phyloP scores from a whole-genome alignment of 53 echinoderm and acorn worm species.

The Pentamera pediparva region DNA sequence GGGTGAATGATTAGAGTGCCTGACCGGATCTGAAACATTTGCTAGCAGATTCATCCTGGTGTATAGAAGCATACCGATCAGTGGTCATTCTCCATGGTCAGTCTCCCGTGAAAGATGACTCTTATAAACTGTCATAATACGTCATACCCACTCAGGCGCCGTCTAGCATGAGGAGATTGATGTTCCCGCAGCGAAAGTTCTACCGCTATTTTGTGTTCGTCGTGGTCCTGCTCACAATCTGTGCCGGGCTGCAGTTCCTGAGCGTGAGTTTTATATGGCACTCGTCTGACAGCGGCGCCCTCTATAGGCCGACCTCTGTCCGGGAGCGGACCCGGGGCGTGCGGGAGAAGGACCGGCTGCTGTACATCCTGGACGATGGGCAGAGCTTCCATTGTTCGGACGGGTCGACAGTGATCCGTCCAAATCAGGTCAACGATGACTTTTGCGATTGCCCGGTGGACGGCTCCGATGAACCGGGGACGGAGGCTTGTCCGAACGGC shows the following conservation, averaged over 20 bases:
- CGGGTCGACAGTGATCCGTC: constrained; percentile 39
- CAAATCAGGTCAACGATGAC: constrained; percentile 69
- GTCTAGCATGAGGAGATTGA: constrained; percentile 33
- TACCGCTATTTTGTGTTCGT: constrained; percentile 15
- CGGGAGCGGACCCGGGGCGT: constrained; percentile 42
- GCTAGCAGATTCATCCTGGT: too few relatives aligned
- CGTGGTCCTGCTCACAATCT: constrained; percentile 12
- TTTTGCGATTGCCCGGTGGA: constrained; percentile 76
- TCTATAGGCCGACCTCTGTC: not conserved
- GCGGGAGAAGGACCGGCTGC: constrained; percentile 35
- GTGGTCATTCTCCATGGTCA: too few relatives aligned
- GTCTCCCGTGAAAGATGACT: too few relatives aligned
- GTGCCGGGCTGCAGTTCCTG: constrained; percentile 11
- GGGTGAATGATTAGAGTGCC: too few relatives aligned
- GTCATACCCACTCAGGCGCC: too few relatives aligned
- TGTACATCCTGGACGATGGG: constrained; percentile 48
- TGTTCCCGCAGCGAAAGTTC: constrained; percentile 20
- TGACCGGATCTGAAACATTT: too few relatives aligned
- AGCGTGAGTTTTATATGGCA: not conserved
- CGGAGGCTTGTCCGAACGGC: constrained; percentile 83
- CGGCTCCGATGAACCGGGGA: constrained; percentile 91
- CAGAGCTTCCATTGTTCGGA: constrained; percentile 61
- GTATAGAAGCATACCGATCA: too few relatives aligned
- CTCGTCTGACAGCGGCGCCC: not conserved
- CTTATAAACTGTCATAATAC: too few relatives aligned